Evolutionary conservation across 2,888 invertebrate species (phyloP), one percentile per base, ranked within the genome.

Genomic region (Iphiclides podalirius): DNA sequence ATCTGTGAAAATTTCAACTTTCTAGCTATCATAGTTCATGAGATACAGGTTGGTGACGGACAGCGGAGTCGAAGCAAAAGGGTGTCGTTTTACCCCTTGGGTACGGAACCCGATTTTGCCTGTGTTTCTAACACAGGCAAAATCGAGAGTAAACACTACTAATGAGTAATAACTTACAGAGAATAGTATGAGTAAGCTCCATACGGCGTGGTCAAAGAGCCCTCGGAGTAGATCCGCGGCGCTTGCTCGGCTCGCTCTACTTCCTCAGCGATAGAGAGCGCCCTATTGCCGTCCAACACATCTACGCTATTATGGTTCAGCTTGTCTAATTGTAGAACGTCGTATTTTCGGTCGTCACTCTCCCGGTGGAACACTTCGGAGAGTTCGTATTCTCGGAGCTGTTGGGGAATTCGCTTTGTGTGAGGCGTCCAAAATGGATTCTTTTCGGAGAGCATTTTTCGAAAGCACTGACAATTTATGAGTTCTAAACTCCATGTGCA

Each of bases 311-410:
- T 91, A 60, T 90, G 90, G 47, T 63, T 81, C 28, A 83, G 60
- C 61, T 91, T 91, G 65, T 92, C 92, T 66, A 92, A 82, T 61
- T 91, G 90, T 9, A 94, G 84, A 35, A 94, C 92, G 72, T 94
- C 94, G 82, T 94, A 94, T 72, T 91, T 90, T 57, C 92, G 90
- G 66, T 95, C 94, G 77, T 95, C 95, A 76, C 94, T 94, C 61
- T 91, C 90, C 70, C 94, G 94, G 85, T 95, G 95, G 81, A 96
- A 96, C 57, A 94, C 94, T 85, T 96, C 95, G 59, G 94, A 94
- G 60, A 96, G 86, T 76, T 95, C 95, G 89, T 96, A 96, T 84
- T 96, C 96, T 67, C 94, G 94, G 57, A 96, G 90, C 96, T 96
- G 88, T 47, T 20, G 15, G 14, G 49, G 34, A 39, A 38, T 33